Base-by-base conservation (phyloP, 1,140 invertebrate genomes). In the Cheumatopsyche charites region DNA sequence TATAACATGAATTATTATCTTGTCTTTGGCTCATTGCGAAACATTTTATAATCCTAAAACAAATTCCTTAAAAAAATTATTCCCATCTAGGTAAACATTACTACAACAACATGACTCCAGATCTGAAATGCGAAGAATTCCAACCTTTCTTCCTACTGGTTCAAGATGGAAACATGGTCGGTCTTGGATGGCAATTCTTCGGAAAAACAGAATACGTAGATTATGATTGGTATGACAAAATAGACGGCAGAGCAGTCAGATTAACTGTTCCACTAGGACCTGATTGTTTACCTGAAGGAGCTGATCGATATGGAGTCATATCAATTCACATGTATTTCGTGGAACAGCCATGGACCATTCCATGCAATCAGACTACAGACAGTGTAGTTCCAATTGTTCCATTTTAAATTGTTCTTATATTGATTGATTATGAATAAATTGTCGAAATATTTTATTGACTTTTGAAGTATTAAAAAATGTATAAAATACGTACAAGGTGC, bases 321-420 rank as follows among this genome's bases (percentile, higher is more conserved):
- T 82, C 82, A 3, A 77, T 80, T 72, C 82, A 82, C 69, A 78
- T 80, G 23, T 83, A 82, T 74, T 82, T 78, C 69, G 76, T 81
- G 2, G 68, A 79, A 9, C 52, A 78, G 17, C 81, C 82, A 0
- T 80, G 77, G 76, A 49, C 42, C 19, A 75, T 77, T 21, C 26
- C 58, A 1, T 77, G 76, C 62, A 62, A 61, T 4, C 74, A 75
- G 43, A 6, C 12, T 15, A 73, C 29, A 2, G 74, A 75, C n/a
- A 75, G 74, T 26, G 74, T 73, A 23, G 49, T 71, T 15, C 74
- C 74, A 7, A 67, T 72, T 26, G 55, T 67, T n/a, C n/a, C n/a
- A n/a, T n/a, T n/a, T n/a, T n/a, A 61, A 61, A 19, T 61, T 23
- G 55, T 19, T 61, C 5, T 61, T 19, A 4, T 21, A 5, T 49